phyloP scores from a whole-genome alignment of 92 coral and sea anemone species.

The Epizoanthus illoricatus region DNA sequence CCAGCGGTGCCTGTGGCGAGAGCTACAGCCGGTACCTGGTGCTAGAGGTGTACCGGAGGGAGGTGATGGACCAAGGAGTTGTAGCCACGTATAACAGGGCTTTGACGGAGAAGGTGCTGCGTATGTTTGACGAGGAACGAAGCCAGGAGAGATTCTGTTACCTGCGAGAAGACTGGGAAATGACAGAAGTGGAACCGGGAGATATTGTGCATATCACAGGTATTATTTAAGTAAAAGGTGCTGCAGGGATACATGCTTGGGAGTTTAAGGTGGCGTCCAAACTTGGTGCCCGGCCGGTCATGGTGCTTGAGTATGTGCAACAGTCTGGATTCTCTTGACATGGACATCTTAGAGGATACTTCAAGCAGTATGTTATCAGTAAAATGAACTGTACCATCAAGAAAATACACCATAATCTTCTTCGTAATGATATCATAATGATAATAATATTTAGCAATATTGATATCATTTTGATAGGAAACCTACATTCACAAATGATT shows the following conservation, averaged over 20 bases:
- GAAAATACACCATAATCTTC: too few relatives aligned
- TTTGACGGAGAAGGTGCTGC: conserved; percentile 85
- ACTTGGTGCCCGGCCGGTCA: too few relatives aligned
- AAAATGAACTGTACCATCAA: too few relatives aligned
- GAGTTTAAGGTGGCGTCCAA: neutral
- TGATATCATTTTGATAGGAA: too few relatives aligned
- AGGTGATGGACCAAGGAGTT: conserved; percentile 49
- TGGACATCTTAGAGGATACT: too few relatives aligned
- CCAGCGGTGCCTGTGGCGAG: conserved; percentile 13
- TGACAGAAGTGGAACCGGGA: conserved; percentile 96
- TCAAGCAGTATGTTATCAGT: too few relatives aligned
- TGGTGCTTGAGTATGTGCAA: too few relatives aligned
- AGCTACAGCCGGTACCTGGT: conserved; percentile 84
- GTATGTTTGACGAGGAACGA: conserved; percentile 78
- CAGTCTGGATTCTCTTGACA: too few relatives aligned
- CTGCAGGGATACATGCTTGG: neutral
- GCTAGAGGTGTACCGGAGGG: conserved; percentile 90
- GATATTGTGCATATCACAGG: conserved; percentile 95
- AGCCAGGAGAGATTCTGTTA: conserved; percentile 79
- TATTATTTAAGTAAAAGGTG: conserved; percentile 4
- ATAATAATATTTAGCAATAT: too few relatives aligned
- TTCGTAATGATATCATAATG: too few relatives aligned
- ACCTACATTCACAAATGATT: too few relatives aligned
- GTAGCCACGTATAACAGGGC: conserved; percentile 48
- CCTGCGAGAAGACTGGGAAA: conserved; percentile 93